Conservation (phyloP, 2,113 vertebrate species). For the Anguilla japonica region DNA sequence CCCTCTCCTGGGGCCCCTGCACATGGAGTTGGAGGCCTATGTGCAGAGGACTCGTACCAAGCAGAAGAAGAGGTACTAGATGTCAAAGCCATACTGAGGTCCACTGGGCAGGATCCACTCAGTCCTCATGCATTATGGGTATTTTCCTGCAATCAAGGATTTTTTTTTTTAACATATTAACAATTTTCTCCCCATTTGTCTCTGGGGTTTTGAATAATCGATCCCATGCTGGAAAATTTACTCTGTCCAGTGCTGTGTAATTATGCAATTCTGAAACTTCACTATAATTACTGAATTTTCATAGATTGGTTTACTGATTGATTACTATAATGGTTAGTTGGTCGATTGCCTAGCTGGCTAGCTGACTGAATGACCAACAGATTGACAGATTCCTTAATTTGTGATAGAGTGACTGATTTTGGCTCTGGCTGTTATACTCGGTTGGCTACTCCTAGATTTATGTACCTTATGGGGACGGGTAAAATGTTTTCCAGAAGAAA, state of each 20-base stretch:
- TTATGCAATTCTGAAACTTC: too few species aligned
- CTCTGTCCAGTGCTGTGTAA: too few species aligned
- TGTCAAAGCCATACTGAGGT: background rate
- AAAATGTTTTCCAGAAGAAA: background rate
- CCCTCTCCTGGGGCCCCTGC: constrained; percentile 67
- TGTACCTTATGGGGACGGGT: background rate
- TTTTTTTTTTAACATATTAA: background rate
- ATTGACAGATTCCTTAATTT: background rate
- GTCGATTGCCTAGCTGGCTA: background rate
- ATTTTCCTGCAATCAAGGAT: background rate
- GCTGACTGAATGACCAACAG: background rate
- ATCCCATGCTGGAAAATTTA: too few species aligned
- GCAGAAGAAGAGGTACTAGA: constrained; percentile 73
- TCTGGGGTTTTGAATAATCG: background rate
- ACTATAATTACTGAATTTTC: background rate
- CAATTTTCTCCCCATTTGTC: background rate
- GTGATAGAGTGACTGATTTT: background rate
- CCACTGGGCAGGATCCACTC: background rate
- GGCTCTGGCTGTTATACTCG: background rate
- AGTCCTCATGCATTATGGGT: background rate
- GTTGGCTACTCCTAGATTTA: background rate
- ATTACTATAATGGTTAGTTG: background rate
- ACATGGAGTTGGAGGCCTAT: constrained; percentile 70
- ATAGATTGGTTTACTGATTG: background rate
- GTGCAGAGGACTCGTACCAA: constrained; percentile 67